Percentiles rank a stretch among this genome's conserved stretches.
Conservation (phyloP, 2,888 invertebrate genomes). For the Cyaniris semiargus region DNA sequence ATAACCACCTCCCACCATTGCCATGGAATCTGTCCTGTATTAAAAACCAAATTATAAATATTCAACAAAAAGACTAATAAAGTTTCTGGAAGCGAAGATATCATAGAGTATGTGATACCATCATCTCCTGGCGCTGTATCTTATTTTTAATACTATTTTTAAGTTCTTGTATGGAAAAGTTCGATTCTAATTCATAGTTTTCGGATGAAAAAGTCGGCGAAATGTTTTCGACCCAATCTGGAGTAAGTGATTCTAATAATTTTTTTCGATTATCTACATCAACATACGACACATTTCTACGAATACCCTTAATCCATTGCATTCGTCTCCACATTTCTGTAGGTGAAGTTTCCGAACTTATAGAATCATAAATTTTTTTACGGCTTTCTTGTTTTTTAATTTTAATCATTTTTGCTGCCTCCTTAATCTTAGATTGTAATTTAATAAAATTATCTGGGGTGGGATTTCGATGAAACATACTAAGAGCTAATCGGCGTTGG, state of each 20-base stretch:
- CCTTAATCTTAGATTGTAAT: constrained; percentile 35
- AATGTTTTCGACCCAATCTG: neutral
- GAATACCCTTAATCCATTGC: constrained; percentile 31
- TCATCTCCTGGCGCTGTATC: constrained; percentile 35
- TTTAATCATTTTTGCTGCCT: constrained; percentile 35
- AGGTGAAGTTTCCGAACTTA: constrained; percentile 27
- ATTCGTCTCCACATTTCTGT: constrained; percentile 31
- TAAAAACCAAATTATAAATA: constrained; percentile 33
- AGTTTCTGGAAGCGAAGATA: constrained; percentile 36
- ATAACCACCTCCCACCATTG: neutral
- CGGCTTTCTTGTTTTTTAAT: constrained; percentile 36
- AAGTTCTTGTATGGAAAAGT: too few relatives aligned
- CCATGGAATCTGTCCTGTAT: neutral
- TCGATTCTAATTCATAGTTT: too few relatives aligned
- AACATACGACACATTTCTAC: neutral
- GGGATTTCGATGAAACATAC: constrained; percentile 41
- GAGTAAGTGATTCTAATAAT: neutral
- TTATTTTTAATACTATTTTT: too few relatives aligned
- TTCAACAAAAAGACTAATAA: constrained; percentile 29
- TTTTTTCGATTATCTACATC: neutral
- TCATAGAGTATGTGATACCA: constrained; percentile 39
- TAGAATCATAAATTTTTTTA: constrained; percentile 31
- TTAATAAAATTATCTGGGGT: constrained; percentile 39
- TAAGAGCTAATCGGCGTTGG: constrained; percentile 40
- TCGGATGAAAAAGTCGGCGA: too few relatives aligned